Evolutionary conservation across 2,888 invertebrate genomes (phyloP).

Genomic region (Hermaeophaga mercurialis): DNA sequence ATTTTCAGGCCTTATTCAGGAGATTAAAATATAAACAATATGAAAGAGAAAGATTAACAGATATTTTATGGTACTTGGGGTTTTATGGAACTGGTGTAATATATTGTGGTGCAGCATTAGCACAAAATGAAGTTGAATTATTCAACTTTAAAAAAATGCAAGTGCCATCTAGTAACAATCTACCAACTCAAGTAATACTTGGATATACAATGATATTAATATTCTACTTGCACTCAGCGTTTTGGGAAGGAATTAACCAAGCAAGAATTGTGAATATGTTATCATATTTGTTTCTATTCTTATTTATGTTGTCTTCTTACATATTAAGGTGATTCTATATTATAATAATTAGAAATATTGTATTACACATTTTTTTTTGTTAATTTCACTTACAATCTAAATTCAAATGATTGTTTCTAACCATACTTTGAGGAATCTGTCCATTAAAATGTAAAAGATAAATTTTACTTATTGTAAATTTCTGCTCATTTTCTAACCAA

Average conservation of each 20-base stretch:
- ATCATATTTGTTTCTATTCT: slow-evolving; percentile 43
- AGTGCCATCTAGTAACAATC: slow-evolving; percentile 26
- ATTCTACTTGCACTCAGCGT: slow-evolving; percentile 48
- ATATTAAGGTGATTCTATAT: no score
- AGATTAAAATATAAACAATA: slow-evolving; percentile 49
- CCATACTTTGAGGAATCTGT: no score
- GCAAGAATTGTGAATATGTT: slow-evolving; percentile 38
- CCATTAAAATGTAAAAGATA: no score
- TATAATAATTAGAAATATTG: no score
- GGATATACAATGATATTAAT: slow-evolving; percentile 49
- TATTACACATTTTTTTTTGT: no score
- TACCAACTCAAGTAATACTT: slow-evolving; percentile 44
- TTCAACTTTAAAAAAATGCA: slow-evolving; percentile 42
- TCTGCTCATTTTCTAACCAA: no score
- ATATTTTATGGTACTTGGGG: slow-evolving; percentile 51
- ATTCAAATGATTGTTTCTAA: no score
- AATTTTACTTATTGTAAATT: no score
- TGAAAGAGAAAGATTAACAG: slow-evolving; percentile 44
- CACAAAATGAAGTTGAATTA: slow-evolving; percentile 45
- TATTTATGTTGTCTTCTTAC: slow-evolving; percentile 41
- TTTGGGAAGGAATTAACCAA: slow-evolving; percentile 47
- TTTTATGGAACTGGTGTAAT: slow-evolving; percentile 48
- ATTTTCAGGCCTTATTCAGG: slow-evolving; percentile 48
- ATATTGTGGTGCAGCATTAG: slow-evolving; percentile 48
- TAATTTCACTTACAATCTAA: no score